Percentiles rank a stretch among this genome's conserved stretches.
phyloP scores from a whole-genome alignment of 2,888 invertebrate genomes.

The Glyphotaelius pellucidus region DNA sequence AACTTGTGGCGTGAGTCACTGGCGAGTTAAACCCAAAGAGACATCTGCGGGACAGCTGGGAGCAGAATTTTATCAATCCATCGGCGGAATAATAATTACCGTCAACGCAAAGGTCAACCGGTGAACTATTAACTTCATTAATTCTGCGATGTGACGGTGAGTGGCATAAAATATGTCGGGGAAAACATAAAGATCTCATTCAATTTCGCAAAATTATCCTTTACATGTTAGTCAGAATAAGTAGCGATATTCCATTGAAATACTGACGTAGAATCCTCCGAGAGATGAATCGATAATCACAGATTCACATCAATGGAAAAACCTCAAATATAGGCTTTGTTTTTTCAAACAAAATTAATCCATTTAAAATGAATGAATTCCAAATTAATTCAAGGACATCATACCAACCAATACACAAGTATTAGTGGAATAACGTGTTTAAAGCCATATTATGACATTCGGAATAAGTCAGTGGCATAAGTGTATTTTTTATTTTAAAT shows the following conservation, averaged over 20 bases:
- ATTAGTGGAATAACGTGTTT: slow-evolving; percentile 10
- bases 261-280: neutral
- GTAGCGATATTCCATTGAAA: neutral
- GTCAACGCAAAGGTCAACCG: neutral
- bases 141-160: no score
- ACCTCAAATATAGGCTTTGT: neutral
- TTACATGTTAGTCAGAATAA: neutral
- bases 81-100: neutral
- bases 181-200: neutral
- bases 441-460: slow-evolving; percentile 3
- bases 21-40: neutral
- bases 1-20: neutral
- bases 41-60: neutral
- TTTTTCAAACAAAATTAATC: neutral
- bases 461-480: slow-evolving; percentile 10
- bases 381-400: neutral
- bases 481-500: neutral
- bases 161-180: neutral
- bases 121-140: neutral
- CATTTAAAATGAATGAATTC: neutral
- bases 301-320: neutral
- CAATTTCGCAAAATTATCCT: no score
- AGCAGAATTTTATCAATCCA: neutral
- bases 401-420: neutral
- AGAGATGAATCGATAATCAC: neutral